These are phyloP conservation scores for Pegoplata infirma DNA, from an alignment of 2,888 invertebrate species.

Conservation along the genomic window DNA sequence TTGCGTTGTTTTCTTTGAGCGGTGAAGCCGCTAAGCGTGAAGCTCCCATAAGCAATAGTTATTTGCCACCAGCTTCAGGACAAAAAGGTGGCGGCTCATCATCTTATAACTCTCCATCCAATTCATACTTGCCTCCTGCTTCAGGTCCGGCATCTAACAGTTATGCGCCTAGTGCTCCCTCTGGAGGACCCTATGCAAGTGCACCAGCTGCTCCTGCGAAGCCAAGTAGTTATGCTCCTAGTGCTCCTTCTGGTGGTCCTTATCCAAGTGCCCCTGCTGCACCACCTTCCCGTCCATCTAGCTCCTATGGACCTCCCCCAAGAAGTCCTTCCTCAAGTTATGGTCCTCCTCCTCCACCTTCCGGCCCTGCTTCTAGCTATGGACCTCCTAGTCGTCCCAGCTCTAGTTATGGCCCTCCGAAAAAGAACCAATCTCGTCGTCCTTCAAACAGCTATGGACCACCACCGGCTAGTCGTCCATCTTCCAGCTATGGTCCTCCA, in stretches of 20 bases:
- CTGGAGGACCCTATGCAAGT: conserved; percentile 61
- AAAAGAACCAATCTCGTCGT: conserved; percentile 72
- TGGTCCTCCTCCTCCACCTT: conserved; percentile 70
- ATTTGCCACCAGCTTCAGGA: conserved; percentile 76
- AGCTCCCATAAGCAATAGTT: conserved; percentile 75
- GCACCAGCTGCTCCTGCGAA: conserved; percentile 64
- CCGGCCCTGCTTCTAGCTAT: conserved; percentile 67
- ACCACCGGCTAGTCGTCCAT: conserved; percentile 72
- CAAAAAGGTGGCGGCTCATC: conserved; percentile 73
- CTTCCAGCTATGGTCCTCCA: conserved; percentile 75
- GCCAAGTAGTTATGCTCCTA: conserved; percentile 78
- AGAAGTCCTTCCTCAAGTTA: conserved; percentile 72
- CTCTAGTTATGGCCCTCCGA: conserved; percentile 69
- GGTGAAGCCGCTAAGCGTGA: conserved; percentile 75
- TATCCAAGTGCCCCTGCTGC: conserved; percentile 65
- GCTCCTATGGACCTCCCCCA: conserved; percentile 71
- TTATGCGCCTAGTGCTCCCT: conserved; percentile 73
- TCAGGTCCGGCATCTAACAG: conserved; percentile 74
- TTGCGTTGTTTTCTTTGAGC: conserved; percentile 68
- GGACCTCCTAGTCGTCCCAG: conserved; percentile 71
- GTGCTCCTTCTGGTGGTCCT: conserved; percentile 66
- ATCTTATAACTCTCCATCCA: conserved; percentile 78
- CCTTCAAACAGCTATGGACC: conserved; percentile 70
- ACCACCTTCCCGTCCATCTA: conserved; percentile 73
- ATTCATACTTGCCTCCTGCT: conserved; percentile 80